phyloP scores from a whole-genome alignment of 92 coral and sea anemone species.

The Siderastrea siderea region DNA sequence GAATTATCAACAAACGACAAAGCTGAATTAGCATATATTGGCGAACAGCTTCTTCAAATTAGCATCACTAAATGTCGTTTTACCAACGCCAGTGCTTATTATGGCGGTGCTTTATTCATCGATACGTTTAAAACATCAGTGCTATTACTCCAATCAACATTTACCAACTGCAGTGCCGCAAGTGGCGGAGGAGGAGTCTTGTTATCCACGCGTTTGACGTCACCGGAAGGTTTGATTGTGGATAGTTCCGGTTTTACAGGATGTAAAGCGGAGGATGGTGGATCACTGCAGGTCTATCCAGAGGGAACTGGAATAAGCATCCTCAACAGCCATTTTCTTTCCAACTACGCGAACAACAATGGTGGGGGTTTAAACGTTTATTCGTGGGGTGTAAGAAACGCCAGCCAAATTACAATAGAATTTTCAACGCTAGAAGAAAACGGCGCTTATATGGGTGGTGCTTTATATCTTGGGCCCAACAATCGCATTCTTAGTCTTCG shows the following conservation, averaged over 20 bases:
- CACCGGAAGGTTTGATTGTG: not conserved
- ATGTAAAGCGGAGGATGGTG: not conserved
- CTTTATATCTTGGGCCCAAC: not conserved
- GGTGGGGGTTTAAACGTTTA: not conserved
- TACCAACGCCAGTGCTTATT: not conserved
- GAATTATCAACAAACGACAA: not conserved
- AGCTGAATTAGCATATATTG: not conserved
- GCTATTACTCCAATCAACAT: not conserved
- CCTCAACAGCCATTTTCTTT: constrained; percentile 1
- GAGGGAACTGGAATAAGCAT: not conserved
- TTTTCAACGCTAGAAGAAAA: not conserved
- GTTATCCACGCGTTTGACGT: not conserved
- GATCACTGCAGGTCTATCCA: not conserved
- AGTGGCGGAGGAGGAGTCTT: not conserved
- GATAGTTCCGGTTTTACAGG: not conserved
- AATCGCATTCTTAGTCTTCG: not conserved
- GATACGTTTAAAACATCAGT: not conserved
- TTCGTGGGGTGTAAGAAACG: not conserved
- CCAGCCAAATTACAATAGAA: not conserved
- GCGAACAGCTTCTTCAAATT: not conserved
- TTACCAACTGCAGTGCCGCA: not conserved
- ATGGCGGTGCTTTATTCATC: not conserved
- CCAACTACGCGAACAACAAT: not conserved
- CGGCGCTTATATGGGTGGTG: not conserved
- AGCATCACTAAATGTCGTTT: not conserved